Evolutionary conservation across 2,888 invertebrate genomes (phyloP).

Genomic region (Tetramorium bicarinatum): DNA sequence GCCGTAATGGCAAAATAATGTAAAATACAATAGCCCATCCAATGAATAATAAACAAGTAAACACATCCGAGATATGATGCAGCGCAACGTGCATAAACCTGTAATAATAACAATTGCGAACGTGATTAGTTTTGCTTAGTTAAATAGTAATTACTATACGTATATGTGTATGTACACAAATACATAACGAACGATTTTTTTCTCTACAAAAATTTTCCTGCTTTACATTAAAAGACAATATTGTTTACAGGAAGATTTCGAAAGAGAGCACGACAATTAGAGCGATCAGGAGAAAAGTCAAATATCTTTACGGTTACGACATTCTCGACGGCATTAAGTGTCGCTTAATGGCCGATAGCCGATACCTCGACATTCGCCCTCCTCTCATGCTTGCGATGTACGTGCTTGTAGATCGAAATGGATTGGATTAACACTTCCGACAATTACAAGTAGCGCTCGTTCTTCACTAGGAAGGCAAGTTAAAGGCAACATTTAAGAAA

Average conservation of each 20-base stretch:
- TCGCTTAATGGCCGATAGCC: constrained; percentile 57
- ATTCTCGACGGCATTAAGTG: constrained; percentile 50
- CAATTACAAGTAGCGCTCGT: constrained; percentile 30
- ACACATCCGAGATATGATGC: neutral
- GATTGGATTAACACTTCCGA: constrained; percentile 51
- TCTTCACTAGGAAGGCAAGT: neutral
- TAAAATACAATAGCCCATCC: constrained; percentile 28
- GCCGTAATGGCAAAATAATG: constrained; percentile 22
- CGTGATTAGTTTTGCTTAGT: constrained; percentile 4
- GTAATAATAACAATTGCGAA: neutral
- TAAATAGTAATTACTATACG: neutral
- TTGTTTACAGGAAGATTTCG: neutral
- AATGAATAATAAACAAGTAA: constrained; percentile 39
- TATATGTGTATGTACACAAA: too few relatives aligned
- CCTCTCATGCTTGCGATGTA: constrained; percentile 34
- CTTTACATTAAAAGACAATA: neutral
- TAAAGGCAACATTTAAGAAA: neutral
- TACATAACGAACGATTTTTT: neutral
- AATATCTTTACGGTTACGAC: constrained; percentile 47
- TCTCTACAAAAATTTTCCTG: neutral
- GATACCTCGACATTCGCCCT: constrained; percentile 50
- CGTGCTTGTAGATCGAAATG: constrained; percentile 47
- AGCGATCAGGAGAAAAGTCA: constrained; percentile 44
- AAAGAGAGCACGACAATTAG: constrained; percentile 15
- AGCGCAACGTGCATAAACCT: neutral